These are phyloP conservation scores for Nannospalax galili DNA, from an alignment of 2,113 vertebrate species.

Conservation along the genomic window DNA sequence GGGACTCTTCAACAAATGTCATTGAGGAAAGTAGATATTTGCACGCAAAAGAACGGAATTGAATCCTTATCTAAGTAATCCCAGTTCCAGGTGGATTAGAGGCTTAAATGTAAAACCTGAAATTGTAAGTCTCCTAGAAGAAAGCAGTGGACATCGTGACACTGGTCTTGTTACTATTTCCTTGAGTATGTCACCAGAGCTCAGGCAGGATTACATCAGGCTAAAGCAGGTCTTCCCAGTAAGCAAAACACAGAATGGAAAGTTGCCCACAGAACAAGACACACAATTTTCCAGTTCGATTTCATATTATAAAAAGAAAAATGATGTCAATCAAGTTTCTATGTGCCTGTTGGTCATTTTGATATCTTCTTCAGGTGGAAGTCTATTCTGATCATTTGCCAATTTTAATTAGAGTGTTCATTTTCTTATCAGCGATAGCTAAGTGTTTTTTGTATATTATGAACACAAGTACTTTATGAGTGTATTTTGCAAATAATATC, in stretches of 20 bases:
- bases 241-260: neutral
- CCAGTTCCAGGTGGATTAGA: too few species aligned
- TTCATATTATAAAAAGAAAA: neutral
- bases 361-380: neutral
- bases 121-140: neutral
- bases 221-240: neutral
- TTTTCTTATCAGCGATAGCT: neutral
- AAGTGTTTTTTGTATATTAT: neutral
- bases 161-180: neutral
- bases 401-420: neutral
- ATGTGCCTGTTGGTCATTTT: neutral
- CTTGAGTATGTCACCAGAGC: neutral
- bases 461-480: neutral
- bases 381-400: neutral
- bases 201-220: neutral
- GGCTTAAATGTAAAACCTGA: neutral
- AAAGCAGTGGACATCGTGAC: neutral
- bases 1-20: neutral
- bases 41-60: neutral
- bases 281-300: neutral
- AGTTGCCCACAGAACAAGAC: neutral
- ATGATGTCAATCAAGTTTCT: neutral
- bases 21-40: neutral
- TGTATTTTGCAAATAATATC: neutral
- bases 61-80: neutral